Evolutionary conservation across 2,797 vertebrate genomes (phyloP).

Genomic region (Pantherophis vulpinus): DNA sequence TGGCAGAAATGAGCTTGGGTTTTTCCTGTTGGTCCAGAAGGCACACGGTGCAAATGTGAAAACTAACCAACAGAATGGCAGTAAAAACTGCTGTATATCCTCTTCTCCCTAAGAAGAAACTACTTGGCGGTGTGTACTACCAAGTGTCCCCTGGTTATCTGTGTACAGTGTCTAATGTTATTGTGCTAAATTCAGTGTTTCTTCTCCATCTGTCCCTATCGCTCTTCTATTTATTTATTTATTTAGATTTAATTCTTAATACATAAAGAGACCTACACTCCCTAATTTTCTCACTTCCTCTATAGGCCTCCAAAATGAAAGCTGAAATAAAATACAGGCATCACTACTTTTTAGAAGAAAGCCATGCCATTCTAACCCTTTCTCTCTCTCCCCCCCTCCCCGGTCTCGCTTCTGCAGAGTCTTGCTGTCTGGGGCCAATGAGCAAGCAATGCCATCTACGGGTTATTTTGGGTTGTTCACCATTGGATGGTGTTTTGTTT

Average conservation of each 20-base stretch:
- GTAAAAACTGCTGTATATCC: constrained; percentile 14
- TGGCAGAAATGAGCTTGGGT: not conserved
- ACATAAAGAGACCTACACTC: not conserved
- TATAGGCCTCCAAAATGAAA: too few relatives aligned
- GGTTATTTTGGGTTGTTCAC: not conserved
- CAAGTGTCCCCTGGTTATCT: not conserved
- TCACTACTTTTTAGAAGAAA: not conserved
- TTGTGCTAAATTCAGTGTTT: not conserved
- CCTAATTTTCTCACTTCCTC: not conserved
- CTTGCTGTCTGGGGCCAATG: not conserved
- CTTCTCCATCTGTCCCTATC: too few relatives aligned
- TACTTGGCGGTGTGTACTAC: not conserved
- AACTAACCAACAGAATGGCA: not conserved
- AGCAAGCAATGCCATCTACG: not conserved
- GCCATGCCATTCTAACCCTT: too few relatives aligned
- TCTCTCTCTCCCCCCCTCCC: rapidly evolving
- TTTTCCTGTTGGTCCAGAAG: not conserved
- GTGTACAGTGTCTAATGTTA: not conserved
- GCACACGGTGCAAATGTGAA: rapidly evolving
- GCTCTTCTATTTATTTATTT: not conserved
- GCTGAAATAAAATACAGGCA: not conserved
- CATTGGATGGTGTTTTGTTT: not conserved
- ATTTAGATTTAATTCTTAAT: not conserved
- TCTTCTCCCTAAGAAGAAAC: not conserved
- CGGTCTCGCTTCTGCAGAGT: not conserved